phyloP scores from a whole-genome alignment of 2,113 vertebrate species.

The Chrysemys picta region DNA sequence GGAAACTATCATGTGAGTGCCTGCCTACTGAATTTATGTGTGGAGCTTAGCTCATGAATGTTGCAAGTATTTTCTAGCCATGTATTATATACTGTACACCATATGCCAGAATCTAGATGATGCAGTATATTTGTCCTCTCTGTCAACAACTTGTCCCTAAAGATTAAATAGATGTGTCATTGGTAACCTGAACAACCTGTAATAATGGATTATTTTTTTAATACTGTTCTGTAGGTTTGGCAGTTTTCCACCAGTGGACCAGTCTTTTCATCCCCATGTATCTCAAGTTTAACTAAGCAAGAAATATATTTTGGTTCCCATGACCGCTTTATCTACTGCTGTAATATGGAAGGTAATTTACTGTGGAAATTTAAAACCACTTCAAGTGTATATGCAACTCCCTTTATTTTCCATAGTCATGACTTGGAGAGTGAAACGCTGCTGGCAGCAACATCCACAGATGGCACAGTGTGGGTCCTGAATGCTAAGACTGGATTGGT shows the following conservation, averaged over 20 bases:
- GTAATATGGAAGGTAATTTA: conserved; percentile 83
- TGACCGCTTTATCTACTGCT: conserved; percentile 88
- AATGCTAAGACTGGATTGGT: conserved; percentile 81
- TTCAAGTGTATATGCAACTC: conserved; percentile 89
- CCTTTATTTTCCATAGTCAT: conserved; percentile 83
- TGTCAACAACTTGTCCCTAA: neutral
- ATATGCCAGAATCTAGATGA: neutral
- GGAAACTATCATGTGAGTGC: neutral
- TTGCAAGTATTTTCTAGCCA: neutral
- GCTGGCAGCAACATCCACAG: conserved; percentile 88
- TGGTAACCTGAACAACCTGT: neutral
- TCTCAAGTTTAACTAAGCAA: conserved; percentile 76
- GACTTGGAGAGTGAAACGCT: conserved; percentile 67
- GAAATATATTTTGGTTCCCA: conserved; percentile 92
- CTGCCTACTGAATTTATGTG: neutral
- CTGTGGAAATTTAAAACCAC: conserved; percentile 89
- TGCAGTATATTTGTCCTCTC: neutral
- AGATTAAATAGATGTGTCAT: neutral
- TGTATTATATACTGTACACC: neutral
- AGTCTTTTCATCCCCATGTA: conserved; percentile 92
- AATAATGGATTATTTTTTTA: conserved; percentile 18
- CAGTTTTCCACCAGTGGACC: conserved; percentile 86
- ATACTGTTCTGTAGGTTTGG: conserved; percentile 85
- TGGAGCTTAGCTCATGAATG: neutral
- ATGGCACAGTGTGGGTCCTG: conserved; percentile 91